These are phyloP conservation scores for Mus spretus DNA, from an alignment of 2,797 vertebrate species.

Conservation along the genomic window DNA sequence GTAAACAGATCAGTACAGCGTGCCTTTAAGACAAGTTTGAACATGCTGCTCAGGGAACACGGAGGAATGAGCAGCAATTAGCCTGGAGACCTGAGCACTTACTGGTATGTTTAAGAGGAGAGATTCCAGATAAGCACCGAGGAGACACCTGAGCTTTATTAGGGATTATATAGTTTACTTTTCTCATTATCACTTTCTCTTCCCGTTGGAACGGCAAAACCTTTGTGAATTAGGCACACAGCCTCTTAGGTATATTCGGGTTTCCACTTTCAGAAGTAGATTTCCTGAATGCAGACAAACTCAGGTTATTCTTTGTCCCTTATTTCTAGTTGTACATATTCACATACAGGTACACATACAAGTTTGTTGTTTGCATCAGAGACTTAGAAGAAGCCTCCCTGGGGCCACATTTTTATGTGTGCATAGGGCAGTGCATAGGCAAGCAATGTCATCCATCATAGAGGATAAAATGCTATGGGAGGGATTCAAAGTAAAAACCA, in stretches of 20 bases:
- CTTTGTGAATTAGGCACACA: neutral
- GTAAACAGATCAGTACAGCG: conserved; percentile 31
- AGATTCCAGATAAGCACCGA: conserved; percentile 36
- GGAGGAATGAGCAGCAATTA: conserved; percentile 55
- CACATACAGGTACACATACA: neutral
- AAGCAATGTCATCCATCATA: neutral
- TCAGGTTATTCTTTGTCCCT: neutral
- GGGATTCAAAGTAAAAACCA: neutral
- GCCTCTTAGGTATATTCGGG: neutral
- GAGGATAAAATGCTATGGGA: neutral
- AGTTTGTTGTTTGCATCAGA: neutral
- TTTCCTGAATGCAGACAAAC: neutral
- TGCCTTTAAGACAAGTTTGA: conserved; percentile 44
- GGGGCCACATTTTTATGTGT: neutral
- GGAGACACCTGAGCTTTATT: neutral
- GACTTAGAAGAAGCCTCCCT: neutral
- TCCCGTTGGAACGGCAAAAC: neutral
- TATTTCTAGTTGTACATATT: neutral
- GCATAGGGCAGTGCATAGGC: neutral
- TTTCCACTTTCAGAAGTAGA: conserved; percentile 12
- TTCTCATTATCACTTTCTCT: neutral
- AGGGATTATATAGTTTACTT: neutral
- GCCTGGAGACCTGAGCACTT: neutral
- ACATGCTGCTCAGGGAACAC: conserved; percentile 31
- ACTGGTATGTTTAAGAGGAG: conserved; percentile 26